Conservation (phyloP, 2,113 vertebrate species). For the Grantiella picta region DNA sequence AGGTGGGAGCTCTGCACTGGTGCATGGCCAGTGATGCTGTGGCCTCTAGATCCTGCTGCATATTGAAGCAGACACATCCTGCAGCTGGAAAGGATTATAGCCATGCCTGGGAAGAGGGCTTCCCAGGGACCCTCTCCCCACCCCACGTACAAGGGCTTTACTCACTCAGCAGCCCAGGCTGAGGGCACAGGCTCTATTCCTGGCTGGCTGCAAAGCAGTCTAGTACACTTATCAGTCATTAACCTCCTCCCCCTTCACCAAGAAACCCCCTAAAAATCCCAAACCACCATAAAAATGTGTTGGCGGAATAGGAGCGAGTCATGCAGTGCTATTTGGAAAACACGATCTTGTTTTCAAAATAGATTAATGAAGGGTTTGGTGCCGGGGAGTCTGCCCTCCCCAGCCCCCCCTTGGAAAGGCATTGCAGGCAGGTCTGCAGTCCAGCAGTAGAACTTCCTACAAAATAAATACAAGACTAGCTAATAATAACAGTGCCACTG, state of each 20-base stretch:
- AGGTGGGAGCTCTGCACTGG: neutral
- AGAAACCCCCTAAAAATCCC: conserved; percentile 64
- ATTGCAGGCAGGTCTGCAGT: conserved; percentile 30
- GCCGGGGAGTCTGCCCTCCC: conserved; percentile 31
- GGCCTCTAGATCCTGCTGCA: neutral
- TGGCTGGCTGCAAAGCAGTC: neutral
- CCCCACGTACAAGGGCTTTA: neutral
- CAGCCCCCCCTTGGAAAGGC: neutral
- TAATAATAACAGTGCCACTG: conserved; percentile 52
- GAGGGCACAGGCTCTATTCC: neutral
- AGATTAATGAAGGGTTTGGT: conserved; percentile 37
- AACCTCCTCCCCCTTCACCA: neutral
- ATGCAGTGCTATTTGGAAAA: conserved; percentile 60
- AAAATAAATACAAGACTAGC: conserved; percentile 31
- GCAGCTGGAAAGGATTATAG: neutral
- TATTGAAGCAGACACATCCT: neutral
- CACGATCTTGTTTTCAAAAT: conserved; percentile 39
- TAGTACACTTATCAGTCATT: neutral
- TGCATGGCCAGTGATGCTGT: fast-evolving
- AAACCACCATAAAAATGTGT: conserved; percentile 51
- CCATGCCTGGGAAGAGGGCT: neutral
- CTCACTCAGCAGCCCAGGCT: fast-evolving
- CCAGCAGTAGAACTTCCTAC: conserved; percentile 23
- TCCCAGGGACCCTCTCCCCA: fast-evolving
- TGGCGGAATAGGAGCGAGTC: conserved; percentile 16